Conservation (phyloP, 2,797 vertebrate genomes). For the Rhinoraja longicauda region DNA sequence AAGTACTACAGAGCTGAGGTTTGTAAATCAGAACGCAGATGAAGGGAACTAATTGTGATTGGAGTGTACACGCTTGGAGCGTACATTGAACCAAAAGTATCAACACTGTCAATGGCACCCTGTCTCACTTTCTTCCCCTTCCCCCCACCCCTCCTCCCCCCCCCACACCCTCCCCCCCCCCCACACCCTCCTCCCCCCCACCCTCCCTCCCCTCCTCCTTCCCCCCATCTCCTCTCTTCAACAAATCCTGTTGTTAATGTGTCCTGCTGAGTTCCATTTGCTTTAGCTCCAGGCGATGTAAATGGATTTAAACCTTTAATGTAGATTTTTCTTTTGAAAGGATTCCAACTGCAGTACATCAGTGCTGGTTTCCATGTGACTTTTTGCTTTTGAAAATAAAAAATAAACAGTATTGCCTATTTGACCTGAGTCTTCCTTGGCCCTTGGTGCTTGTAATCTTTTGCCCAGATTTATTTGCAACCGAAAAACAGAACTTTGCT, state of each 20-base stretch:
- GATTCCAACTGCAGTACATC: background rate
- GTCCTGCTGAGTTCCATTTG: conserved; percentile 5
- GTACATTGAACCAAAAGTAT: background rate
- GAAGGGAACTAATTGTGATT: too few species aligned
- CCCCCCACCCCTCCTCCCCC: background rate
- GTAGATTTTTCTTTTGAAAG: background rate
- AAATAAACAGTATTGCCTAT: background rate
- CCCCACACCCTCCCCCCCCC: background rate
- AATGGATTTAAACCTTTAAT: conserved; percentile 8
- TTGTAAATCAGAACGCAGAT: background rate
- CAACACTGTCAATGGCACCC: background rate
- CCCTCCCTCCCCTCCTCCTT: too few species aligned
- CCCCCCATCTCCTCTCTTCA: background rate
- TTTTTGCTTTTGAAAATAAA: background rate
- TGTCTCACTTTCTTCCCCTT: too few species aligned
- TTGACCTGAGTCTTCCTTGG: background rate
- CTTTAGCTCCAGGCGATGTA: background rate
- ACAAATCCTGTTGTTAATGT: background rate
- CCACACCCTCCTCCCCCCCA: background rate
- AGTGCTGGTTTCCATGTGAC: background rate
- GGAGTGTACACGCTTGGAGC: too few species aligned
- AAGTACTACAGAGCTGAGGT: background rate
- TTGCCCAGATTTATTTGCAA: background rate
- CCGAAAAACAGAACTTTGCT: background rate
- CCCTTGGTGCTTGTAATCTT: background rate